A percentile compares a stretch with the other conserved stretches of the same genome.
Evolutionary conservation across 53 echinoderm and acorn worm genomes (phyloP).

Genomic region (Holothuria leucospilota): DNA sequence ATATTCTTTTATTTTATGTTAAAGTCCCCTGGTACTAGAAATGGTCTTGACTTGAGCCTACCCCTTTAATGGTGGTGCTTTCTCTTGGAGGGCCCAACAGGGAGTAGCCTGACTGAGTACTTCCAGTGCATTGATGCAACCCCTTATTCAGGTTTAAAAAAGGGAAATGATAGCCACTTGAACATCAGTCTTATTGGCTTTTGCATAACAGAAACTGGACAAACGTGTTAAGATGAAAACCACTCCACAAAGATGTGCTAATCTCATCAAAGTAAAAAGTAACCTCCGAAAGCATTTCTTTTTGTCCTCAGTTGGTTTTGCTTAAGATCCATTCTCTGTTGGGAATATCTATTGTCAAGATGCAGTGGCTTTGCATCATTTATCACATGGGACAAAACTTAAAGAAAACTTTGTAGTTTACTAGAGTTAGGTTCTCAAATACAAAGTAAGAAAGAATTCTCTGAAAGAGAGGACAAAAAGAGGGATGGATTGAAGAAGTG

Average conservation of each 20-base stretch:
- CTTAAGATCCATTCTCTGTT: no score
- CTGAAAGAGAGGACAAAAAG: no score
- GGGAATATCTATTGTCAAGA: no score
- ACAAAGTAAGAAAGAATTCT: no score
- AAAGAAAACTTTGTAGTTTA: no score
- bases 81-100: not conserved
- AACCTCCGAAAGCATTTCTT: not conserved
- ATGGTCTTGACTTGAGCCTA: not conserved
- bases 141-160: not conserved
- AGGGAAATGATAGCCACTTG: constrained; percentile 32
- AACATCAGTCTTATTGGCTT: constrained; percentile 5
- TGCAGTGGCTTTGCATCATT: no score
- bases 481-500: no score
- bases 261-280: constrained; percentile 15
- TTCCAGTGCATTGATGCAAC: not conserved
- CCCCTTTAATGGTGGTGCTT: not conserved
- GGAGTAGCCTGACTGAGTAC: not conserved
- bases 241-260: constrained; percentile 9
- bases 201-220: constrained; percentile 27
- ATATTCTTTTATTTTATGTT: no score
- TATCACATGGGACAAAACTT: no score
- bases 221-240: constrained; percentile 15
- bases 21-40: no score
- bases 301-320: not conserved
- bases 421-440: no score